These are phyloP conservation scores for Hipposideros larvatus DNA, from an alignment of 2,797 vertebrate genomes.

Conservation along the genomic window DNA sequence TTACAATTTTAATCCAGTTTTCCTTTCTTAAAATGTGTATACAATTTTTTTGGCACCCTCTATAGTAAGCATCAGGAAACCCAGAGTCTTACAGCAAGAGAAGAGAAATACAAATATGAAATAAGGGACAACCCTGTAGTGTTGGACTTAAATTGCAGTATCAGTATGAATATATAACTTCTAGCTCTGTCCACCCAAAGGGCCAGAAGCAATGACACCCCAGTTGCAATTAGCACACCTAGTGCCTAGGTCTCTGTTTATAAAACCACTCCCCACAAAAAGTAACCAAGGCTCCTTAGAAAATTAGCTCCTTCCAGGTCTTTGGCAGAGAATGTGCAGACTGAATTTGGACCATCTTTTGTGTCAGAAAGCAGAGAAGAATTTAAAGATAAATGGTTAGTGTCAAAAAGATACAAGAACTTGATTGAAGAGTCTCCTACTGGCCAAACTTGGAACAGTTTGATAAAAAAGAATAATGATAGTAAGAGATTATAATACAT, in stretches of 20 bases:
- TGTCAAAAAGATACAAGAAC: background rate
- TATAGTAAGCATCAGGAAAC: background rate
- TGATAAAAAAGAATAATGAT: background rate
- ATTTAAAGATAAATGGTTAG: background rate
- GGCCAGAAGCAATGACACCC: background rate
- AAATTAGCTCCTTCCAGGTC: background rate
- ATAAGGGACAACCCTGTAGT: background rate
- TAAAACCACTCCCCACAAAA: background rate
- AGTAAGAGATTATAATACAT: background rate
- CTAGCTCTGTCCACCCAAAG: background rate
- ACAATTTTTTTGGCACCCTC: no score
- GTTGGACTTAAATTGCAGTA: background rate
- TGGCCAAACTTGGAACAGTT: background rate
- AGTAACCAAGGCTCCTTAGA: background rate
- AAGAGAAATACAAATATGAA: background rate
- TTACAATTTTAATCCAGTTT: no score
- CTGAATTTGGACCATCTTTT: background rate
- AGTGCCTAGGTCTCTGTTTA: background rate
- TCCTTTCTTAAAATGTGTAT: no score
- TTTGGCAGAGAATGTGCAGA: background rate
- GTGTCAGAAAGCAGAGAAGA: background rate
- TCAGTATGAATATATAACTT: background rate
- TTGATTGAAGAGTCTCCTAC: background rate
- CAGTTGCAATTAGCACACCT: background rate
- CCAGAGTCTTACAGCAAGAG: background rate